These are phyloP conservation scores for Acanthis flammea DNA, from an alignment of 2,797 vertebrate species.

Conservation along the genomic window DNA sequence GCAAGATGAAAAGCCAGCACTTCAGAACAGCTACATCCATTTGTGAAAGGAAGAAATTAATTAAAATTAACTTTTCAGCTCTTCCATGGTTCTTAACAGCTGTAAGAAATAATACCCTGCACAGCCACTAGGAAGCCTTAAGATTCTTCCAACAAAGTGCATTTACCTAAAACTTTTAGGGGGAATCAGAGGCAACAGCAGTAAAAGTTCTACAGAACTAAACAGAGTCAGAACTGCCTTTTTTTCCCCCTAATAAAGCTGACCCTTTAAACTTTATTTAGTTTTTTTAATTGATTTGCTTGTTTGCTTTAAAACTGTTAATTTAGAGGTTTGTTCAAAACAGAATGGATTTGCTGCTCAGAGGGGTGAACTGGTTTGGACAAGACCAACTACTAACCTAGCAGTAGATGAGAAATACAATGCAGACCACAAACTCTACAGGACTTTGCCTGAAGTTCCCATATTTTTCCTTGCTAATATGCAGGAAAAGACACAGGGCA, in stretches of 20 bases:
- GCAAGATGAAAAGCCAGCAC: background rate
- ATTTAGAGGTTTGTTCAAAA: background rate
- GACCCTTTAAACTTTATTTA: background rate
- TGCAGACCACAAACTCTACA: background rate
- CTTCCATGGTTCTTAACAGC: fast-evolving
- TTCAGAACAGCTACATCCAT: background rate
- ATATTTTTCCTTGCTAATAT: background rate
- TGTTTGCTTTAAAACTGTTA: background rate
- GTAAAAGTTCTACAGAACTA: background rate
- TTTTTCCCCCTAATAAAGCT: background rate
- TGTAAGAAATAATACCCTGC: background rate
- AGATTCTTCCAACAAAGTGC: background rate
- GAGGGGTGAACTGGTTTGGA: background rate
- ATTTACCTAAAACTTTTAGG: background rate
- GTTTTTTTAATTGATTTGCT: background rate
- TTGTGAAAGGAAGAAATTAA: background rate
- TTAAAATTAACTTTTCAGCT: background rate
- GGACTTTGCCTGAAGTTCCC: background rate
- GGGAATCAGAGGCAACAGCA: background rate
- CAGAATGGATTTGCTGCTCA: background rate
- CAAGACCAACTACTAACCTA: background rate
- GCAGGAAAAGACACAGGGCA: background rate
- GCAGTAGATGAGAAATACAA: background rate
- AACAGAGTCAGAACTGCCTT: fast-evolving
- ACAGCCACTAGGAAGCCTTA: background rate